Evolutionary conservation across 2,888 invertebrate genomes (phyloP).

Genomic region (Iselma pallidipennis): DNA sequence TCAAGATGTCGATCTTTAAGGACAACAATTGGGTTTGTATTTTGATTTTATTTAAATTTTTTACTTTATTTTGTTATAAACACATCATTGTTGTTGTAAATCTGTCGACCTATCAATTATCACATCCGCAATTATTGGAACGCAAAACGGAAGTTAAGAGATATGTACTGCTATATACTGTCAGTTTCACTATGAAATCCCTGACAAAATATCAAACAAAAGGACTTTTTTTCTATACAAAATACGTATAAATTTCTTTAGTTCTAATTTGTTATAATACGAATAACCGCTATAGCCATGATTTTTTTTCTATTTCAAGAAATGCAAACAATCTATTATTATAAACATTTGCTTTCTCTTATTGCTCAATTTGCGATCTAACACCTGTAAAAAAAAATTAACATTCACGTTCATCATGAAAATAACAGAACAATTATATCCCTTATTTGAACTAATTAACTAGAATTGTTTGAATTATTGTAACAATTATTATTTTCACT

Average conservation of each 20-base stretch:
- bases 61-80: background rate
- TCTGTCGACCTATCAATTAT: constrained; percentile 19
- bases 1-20: constrained; percentile 60
- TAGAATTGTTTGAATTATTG: no score
- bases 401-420: background rate
- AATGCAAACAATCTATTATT: background rate
- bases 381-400: background rate
- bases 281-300: no score
- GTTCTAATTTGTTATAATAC: no score
- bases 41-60: background rate
- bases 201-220: constrained; percentile 7
- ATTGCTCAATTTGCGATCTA: background rate
- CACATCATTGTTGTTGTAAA: background rate
- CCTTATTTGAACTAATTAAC: background rate
- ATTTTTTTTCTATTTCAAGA: no score
- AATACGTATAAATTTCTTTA: background rate
- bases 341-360: background rate
- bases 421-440: background rate
- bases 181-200: constrained; percentile 1
- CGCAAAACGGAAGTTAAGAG: constrained; percentile 19
- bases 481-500: background rate
- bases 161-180: constrained; percentile 1
- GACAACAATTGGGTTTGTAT: constrained; percentile 64
- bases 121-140: constrained; percentile 26
- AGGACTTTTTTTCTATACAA: background rate